A percentile compares a stretch with the other conserved stretches of the same genome.
These are phyloP conservation scores for Thereva nobilitata DNA, from an alignment of 2,888 invertebrate genomes.

Conservation along the genomic window DNA sequence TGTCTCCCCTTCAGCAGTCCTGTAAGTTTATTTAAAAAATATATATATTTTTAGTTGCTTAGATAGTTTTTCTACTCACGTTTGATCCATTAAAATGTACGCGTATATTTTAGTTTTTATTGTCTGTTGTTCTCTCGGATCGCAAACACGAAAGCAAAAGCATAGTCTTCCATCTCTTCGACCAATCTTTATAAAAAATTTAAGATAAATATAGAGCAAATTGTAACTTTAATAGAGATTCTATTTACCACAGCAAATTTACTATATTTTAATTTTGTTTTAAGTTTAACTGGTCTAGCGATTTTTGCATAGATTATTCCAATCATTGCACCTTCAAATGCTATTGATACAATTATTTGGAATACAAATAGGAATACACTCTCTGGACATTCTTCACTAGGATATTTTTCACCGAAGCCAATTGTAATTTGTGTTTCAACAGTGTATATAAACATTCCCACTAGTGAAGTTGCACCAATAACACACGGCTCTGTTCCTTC, in stretches of 20 bases:
- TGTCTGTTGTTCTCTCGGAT: slow-evolving; percentile 75
- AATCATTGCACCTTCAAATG: slow-evolving; percentile 63
- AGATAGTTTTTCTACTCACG: slow-evolving; percentile 45
- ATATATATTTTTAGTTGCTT: slow-evolving; percentile 51
- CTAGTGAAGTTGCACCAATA: slow-evolving; percentile 65
- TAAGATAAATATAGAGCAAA: slow-evolving; percentile 29
- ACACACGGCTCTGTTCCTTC: slow-evolving; percentile 62
- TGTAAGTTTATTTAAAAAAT: slow-evolving; percentile 57
- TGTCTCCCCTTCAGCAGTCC: slow-evolving; percentile 69
- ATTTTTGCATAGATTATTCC: slow-evolving; percentile 78
- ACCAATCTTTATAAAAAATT: slow-evolving; percentile 64
- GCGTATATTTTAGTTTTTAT: slow-evolving; percentile 79
- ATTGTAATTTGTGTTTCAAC: slow-evolving; percentile 86
- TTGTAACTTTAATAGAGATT: background rate
- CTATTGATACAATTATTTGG: slow-evolving; percentile 73
- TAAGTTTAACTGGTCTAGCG: slow-evolving; percentile 74
- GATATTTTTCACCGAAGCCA: slow-evolving; percentile 81
- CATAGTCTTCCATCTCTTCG: slow-evolving; percentile 77
- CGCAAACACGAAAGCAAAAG: slow-evolving; percentile 80
- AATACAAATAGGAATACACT: slow-evolving; percentile 80
- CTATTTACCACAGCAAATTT: slow-evolving; percentile 69
- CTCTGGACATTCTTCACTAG: slow-evolving; percentile 83
- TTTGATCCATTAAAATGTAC: slow-evolving; percentile 53
- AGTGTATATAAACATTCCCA: slow-evolving; percentile 76
- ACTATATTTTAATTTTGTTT: slow-evolving; percentile 80